A percentile compares a stretch with the other conserved stretches of the same genome.
phyloP scores from a whole-genome alignment of 1,140 invertebrate species.

The Eriosoma lanigerum region DNA sequence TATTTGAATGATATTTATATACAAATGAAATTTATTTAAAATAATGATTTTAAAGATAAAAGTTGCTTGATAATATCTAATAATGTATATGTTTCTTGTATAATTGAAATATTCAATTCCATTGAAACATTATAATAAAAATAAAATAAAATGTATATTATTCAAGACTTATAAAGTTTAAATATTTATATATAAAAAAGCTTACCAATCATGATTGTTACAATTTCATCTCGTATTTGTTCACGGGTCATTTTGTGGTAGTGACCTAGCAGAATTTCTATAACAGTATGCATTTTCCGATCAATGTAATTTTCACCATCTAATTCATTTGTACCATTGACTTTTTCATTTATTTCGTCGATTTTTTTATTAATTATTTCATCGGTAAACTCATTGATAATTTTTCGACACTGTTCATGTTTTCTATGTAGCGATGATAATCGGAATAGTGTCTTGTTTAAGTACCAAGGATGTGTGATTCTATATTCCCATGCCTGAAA shows the following conservation, averaged over 20 bases:
- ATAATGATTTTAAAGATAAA: no score
- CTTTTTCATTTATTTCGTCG: background rate
- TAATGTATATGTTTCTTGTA: no score
- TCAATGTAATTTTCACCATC: background rate
- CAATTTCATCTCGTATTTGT: slow-evolving; percentile 52
- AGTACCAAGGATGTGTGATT: slow-evolving; percentile 27
- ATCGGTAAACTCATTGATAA: slow-evolving; percentile 36
- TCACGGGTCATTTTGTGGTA: slow-evolving; percentile 27
- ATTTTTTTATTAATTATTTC: slow-evolving; percentile 31
- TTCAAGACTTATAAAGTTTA: no score
- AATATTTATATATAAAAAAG: background rate
- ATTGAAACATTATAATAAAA: no score
- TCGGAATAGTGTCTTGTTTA: slow-evolving; percentile 30
- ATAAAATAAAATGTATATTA: no score
- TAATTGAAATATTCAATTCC: no score
- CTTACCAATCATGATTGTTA: slow-evolving; percentile 51
- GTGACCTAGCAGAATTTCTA: slow-evolving; percentile 13
- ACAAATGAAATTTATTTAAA: no score
- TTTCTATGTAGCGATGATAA: background rate
- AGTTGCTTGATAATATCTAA: no score
- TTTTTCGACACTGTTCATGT: slow-evolving; percentile 36
- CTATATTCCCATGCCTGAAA: slow-evolving; percentile 40
- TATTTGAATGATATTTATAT: no score
- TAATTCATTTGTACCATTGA: background rate
- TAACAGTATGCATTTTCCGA: slow-evolving; percentile 25